Evolutionary conservation across 2,113 vertebrate genomes (phyloP).

Genomic region (Phrynocephalus versicolor): DNA sequence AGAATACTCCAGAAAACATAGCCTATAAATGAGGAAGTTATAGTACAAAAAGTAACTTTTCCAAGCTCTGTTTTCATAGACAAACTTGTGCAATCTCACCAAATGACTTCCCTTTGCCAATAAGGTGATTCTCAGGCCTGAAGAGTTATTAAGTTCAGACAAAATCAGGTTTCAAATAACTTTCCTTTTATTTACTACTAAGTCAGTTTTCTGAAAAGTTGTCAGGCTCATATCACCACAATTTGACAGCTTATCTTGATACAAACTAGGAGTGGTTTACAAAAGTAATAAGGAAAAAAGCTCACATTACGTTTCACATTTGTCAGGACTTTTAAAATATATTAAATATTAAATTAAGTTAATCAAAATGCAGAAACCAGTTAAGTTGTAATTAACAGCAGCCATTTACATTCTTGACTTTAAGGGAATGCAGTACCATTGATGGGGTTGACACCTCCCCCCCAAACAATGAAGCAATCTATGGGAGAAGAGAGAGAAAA

Average conservation of each 20-base stretch:
- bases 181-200: constrained; percentile 57
- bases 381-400: neutral
- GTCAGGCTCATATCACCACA: neutral
- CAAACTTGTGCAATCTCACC: neutral
- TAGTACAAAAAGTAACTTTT: neutral
- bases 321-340: constrained; percentile 19
- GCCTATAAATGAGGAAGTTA: no score
- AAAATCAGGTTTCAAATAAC: constrained; percentile 9
- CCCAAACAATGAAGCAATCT: neutral
- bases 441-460: neutral
- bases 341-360: constrained; percentile 46
- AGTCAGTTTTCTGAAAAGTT: constrained; percentile 11
- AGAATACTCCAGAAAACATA: no score
- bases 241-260: neutral
- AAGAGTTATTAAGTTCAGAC: neutral
- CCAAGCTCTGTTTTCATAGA: neutral
- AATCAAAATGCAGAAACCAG: neutral
- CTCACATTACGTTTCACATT: constrained; percentile 20
- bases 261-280: neutral
- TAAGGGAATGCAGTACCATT: neutral
- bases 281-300: neutral
- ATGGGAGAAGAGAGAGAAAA: neutral
- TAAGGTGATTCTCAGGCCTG: neutral
- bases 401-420: neutral
- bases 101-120: neutral